Evolutionary conservation across 2,113 vertebrate species (phyloP).

Genomic region (Zootoca vivipara): DNA sequence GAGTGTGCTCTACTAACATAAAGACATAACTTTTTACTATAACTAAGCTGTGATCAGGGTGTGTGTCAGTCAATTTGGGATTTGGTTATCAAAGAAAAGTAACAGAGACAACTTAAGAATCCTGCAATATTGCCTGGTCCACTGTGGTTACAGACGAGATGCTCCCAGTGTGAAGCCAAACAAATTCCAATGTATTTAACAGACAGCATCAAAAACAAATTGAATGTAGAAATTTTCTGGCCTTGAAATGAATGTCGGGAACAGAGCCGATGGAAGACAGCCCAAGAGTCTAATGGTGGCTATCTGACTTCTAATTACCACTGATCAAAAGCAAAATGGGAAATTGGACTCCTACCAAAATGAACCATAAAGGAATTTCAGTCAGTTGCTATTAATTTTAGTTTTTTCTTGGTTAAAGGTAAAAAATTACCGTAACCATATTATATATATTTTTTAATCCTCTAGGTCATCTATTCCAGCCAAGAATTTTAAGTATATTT

Average conservation of each 20-base stretch:
- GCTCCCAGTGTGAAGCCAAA: slow-evolving; percentile 59
- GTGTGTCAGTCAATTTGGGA: slow-evolving; percentile 13
- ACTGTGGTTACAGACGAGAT: slow-evolving; percentile 57
- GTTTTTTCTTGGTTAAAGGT: slow-evolving; percentile 58
- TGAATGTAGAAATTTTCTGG: slow-evolving; percentile 70
- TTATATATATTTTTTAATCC: slow-evolving; percentile 5
- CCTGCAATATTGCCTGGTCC: slow-evolving; percentile 49
- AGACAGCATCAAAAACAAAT: slow-evolving; percentile 71
- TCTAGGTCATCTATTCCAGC: background rate
- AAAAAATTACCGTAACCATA: slow-evolving; percentile 27
- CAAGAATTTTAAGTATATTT: background rate
- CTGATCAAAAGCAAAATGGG: slow-evolving; percentile 75
- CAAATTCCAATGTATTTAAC: slow-evolving; percentile 55
- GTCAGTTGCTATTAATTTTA: slow-evolving; percentile 65
- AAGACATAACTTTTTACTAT: slow-evolving; percentile 50
- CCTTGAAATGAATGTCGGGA: slow-evolving; percentile 72
- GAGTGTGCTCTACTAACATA: slow-evolving; percentile 51
- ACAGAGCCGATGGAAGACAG: slow-evolving; percentile 67
- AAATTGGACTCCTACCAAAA: slow-evolving; percentile 70
- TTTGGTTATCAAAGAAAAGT: slow-evolving; percentile 55
- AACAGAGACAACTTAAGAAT: slow-evolving; percentile 48
- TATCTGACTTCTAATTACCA: slow-evolving; percentile 74
- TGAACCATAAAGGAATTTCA: slow-evolving; percentile 71
- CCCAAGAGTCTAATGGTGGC: slow-evolving; percentile 71
- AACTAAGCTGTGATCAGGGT: slow-evolving; percentile 45